phyloP scores from a whole-genome alignment of 2,888 invertebrate species.

The Cheilosia pagana region DNA sequence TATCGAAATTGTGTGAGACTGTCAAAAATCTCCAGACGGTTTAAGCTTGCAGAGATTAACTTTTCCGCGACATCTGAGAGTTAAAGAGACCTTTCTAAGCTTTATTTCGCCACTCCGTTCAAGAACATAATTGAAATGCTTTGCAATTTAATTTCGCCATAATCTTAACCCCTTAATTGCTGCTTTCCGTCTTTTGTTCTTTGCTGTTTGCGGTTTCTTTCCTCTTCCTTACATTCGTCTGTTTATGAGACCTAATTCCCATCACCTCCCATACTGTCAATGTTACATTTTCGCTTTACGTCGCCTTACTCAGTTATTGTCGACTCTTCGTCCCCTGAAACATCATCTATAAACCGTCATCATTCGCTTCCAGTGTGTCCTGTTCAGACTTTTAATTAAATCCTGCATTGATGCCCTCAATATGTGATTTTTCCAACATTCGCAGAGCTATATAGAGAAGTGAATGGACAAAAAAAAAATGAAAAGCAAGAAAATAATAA shows the following conservation, averaged over 20 bases:
- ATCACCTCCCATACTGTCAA: slow-evolving; percentile 20
- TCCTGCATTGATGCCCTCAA: slow-evolving; percentile 61
- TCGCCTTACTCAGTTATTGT: slow-evolving; percentile 34
- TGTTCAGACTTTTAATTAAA: slow-evolving; percentile 71
- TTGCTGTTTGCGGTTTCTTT: slow-evolving; percentile 19
- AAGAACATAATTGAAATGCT: slow-evolving; percentile 41
- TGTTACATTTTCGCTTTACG: slow-evolving; percentile 24
- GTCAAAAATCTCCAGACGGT: no score
- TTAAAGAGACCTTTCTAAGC: background rate
- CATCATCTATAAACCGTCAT: slow-evolving; percentile 20
- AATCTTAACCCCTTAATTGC: slow-evolving; percentile 47
- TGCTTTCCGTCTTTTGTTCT: slow-evolving; percentile 31
- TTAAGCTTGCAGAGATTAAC: no score
- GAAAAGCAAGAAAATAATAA: slow-evolving; percentile 60
- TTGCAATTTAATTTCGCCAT: slow-evolving; percentile 52
- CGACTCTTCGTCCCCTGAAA: slow-evolving; percentile 1
- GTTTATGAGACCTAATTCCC: slow-evolving; percentile 50
- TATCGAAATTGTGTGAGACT: no score
- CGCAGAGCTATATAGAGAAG: slow-evolving; percentile 6
- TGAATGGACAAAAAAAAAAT: slow-evolving; percentile 21
- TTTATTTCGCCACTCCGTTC: background rate
- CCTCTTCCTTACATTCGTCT: background rate
- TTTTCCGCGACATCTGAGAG: no score
- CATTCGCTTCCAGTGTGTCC: slow-evolving; percentile 45
- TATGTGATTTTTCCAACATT: slow-evolving; percentile 55